A percentile compares a stretch with the other conserved stretches of the same genome.
phyloP scores from a whole-genome alignment of 2,888 invertebrate genomes.

The Nomada fucata region DNA sequence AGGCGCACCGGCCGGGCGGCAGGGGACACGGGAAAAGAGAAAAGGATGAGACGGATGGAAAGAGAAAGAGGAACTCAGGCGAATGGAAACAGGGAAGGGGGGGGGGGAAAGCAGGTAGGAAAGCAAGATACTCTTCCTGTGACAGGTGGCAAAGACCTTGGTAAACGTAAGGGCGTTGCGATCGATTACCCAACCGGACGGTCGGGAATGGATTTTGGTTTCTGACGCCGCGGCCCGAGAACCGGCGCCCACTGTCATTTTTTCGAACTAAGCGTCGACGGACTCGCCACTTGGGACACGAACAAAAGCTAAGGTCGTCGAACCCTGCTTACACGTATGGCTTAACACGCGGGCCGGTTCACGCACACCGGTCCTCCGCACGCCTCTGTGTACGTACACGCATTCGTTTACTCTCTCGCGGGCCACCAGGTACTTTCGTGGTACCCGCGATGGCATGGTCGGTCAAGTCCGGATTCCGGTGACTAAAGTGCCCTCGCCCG shows the following conservation, averaged over 20 bases:
- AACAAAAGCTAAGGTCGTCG: constrained; percentile 79
- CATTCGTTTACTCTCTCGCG: constrained; percentile 55
- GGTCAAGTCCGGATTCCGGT: constrained; percentile 64
- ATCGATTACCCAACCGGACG: constrained; percentile 77
- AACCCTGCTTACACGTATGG: constrained; percentile 66
- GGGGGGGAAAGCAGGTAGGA: constrained; percentile 55
- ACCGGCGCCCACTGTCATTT: constrained; percentile 60
- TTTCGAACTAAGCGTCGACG: constrained; percentile 68
- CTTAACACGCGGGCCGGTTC: constrained; percentile 54
- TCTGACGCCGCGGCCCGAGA: constrained; percentile 26
- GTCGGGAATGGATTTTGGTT: constrained; percentile 67
- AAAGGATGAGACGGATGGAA: constrained; percentile 8
- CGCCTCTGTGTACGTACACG: constrained; percentile 62
- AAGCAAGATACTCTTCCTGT: constrained; percentile 68
- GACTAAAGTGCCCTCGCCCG: constrained; percentile 55
- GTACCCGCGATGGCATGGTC: constrained; percentile 57
- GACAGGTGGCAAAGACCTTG: constrained; percentile 82
- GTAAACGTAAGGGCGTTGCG: constrained; percentile 75
- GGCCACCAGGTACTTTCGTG: constrained; percentile 60
- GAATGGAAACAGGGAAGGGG: constrained; percentile 10
- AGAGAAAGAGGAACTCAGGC: constrained; percentile 23
- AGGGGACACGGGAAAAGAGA: background rate
- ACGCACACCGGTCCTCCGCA: constrained; percentile 45
- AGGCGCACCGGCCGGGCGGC: background rate
- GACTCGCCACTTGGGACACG: constrained; percentile 75